phyloP scores from a whole-genome alignment of 2,888 invertebrate species.

The Hydraecia micacea region DNA sequence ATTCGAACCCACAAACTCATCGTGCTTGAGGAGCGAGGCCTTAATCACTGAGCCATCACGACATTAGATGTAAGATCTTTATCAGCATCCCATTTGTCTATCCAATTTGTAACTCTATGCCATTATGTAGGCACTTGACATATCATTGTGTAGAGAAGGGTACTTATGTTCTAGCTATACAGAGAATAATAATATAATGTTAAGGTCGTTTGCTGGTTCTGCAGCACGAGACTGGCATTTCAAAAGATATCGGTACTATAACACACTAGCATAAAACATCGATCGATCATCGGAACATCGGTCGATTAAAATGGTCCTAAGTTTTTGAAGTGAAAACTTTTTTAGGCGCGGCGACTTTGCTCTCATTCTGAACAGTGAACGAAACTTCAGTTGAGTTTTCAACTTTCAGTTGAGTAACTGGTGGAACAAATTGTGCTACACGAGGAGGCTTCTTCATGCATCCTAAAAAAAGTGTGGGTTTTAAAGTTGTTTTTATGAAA shows the following conservation, averaged over 20 bases:
- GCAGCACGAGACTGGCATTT: not conserved
- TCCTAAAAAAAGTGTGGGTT: too few relatives aligned
- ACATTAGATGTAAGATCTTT: constrained; percentile 14
- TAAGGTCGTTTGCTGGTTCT: not conserved
- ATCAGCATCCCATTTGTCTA: constrained; percentile 22
- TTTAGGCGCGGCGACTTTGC: too few relatives aligned
- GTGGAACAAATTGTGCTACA: too few relatives aligned
- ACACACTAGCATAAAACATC: not conserved
- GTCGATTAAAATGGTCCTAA: not conserved
- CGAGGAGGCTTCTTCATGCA: too few relatives aligned
- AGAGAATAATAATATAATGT: not conserved
- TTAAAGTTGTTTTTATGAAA: too few relatives aligned
- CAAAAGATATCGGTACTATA: not conserved
- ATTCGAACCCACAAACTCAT: not conserved
- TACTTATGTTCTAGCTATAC: not conserved
- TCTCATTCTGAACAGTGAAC: too few relatives aligned
- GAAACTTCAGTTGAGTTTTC: too few relatives aligned
- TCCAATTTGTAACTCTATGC: constrained; percentile 28
- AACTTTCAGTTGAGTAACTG: too few relatives aligned
- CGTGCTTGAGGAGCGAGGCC: not conserved
- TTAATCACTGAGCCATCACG: not conserved
- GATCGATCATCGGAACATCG: too few relatives aligned
- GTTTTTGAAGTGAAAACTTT: not conserved
- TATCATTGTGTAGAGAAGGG: not conserved
- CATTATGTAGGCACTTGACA: not conserved